Percentiles rank a stretch among this genome's conserved stretches.
Evolutionary conservation across 2,113 vertebrate genomes (phyloP).

Genomic region (Labeo rohita): DNA sequence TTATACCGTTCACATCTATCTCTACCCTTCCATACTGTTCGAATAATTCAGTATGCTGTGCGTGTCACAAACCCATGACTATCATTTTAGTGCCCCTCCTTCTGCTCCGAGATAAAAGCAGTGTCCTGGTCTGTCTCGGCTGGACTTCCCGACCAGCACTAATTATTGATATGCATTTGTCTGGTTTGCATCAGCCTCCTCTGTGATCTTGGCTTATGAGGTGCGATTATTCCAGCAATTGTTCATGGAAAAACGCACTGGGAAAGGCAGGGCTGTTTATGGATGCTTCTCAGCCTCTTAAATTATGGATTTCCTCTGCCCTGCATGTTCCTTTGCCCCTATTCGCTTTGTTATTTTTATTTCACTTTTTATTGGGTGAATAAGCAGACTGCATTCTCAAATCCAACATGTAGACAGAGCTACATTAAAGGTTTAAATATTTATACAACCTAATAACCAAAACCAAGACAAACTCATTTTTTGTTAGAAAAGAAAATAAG

Average conservation of each 20-base stretch:
- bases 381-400: not conserved
- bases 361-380: constrained; percentile 17
- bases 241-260: constrained; percentile 22
- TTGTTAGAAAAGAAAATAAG: not conserved
- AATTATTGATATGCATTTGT: constrained; percentile 46
- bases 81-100: not conserved
- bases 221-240: constrained; percentile 20
- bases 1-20: not conserved
- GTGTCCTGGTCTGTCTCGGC: not conserved
- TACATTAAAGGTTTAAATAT: not conserved
- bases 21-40: not conserved
- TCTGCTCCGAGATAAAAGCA: constrained; percentile 2
- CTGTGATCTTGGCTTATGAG: constrained; percentile 31
- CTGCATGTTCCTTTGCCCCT: not conserved
- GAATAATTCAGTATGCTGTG: constrained; percentile 8
- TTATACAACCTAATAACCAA: not conserved
- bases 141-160: constrained; percentile 29
- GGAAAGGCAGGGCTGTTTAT: constrained; percentile 18
- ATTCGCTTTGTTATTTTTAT: constrained; percentile 12
- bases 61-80: constrained; percentile 9
- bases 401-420: not conserved
- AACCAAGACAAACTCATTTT: not conserved
- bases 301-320: constrained; percentile 27
- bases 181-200: constrained; percentile 33
- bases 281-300: constrained; percentile 19